Evolutionary conservation across 1,140 invertebrate species (phyloP).

Genomic region (Aporrectodea caliginosa): DNA sequence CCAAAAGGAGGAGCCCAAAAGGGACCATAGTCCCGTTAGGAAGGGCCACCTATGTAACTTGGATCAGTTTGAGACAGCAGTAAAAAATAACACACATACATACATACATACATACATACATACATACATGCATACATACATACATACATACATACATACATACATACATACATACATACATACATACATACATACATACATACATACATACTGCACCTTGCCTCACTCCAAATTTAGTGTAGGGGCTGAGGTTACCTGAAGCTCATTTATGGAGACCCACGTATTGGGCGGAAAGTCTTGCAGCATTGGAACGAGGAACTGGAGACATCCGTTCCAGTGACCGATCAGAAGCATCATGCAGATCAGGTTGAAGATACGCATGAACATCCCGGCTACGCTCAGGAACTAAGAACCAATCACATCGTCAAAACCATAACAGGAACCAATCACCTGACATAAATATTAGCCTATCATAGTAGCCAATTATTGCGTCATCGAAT

Average conservation of each 20-base stretch:
- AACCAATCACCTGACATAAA: too few relatives aligned
- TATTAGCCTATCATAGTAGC: too few relatives aligned
- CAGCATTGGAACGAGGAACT: too few relatives aligned
- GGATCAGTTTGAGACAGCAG: too few relatives aligned
- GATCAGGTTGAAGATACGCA: slow-evolving; percentile 99
- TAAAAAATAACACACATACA: slow-evolving; percentile 15
- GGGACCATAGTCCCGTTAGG: too few relatives aligned
- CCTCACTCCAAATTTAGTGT: too few relatives aligned
- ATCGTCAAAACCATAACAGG: too few relatives aligned
- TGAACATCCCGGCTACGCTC: slow-evolving; percentile 98
- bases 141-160: slow-evolving; percentile 12
- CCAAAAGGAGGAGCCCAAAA: too few relatives aligned
- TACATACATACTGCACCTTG: neutral
- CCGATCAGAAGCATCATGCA: slow-evolving; percentile 99
- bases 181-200: slow-evolving; percentile 20
- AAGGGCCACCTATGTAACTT: too few relatives aligned
- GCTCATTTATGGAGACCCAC: slow-evolving; percentile 96
- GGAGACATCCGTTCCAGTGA: slow-evolving; percentile 96
- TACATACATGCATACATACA: slow-evolving; percentile 20
- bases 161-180: slow-evolving; percentile 23
- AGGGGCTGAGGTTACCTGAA: too few relatives aligned
- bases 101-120: slow-evolving; percentile 19
- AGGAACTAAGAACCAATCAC: too few relatives aligned
- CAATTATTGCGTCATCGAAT: too few relatives aligned
- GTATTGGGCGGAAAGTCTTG: slow-evolving; percentile 97